Percentiles rank a stretch among this genome's conserved stretches.
Evolutionary conservation across 2,888 invertebrate species (phyloP).

Genomic region (Galeruca laticollis): DNA sequence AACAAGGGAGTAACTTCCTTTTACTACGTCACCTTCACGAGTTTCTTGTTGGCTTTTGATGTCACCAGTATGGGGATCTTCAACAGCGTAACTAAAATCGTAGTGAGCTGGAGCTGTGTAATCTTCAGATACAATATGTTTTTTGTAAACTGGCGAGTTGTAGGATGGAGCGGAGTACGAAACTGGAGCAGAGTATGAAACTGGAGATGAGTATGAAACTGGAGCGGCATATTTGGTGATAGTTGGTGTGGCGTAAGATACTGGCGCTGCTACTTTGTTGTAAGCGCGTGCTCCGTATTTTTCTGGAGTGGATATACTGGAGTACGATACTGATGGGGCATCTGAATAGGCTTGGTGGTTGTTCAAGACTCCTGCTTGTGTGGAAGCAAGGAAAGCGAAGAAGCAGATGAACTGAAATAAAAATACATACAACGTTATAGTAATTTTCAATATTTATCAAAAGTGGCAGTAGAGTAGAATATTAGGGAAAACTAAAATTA

Average conservation of each 20-base stretch:
- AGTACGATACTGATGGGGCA: slow-evolving; percentile 56
- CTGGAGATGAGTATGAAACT: slow-evolving; percentile 48
- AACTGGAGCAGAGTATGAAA: slow-evolving; percentile 42
- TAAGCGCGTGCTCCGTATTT: not conserved
- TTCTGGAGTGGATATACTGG: slow-evolving; percentile 31
- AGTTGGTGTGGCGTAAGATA: slow-evolving; percentile 17
- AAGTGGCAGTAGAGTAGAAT: too few species aligned
- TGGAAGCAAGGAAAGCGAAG: not conserved
- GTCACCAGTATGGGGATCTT: slow-evolving; percentile 41
- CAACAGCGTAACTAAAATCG: slow-evolving; percentile 52
- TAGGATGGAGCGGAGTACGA: slow-evolving; percentile 45
- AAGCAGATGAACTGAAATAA: not conserved
- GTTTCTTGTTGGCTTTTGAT: slow-evolving; percentile 72
- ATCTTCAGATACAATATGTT: too few species aligned
- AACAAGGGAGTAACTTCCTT: slow-evolving; percentile 69
- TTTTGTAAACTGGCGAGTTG: too few species aligned
- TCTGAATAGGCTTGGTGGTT: slow-evolving; percentile 33
- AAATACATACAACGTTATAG: too few species aligned
- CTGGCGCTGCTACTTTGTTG: slow-evolving; percentile 19
- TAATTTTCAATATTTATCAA: too few species aligned
- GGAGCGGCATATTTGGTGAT: slow-evolving; percentile 16
- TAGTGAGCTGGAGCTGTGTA: slow-evolving; percentile 43
- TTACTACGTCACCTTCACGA: slow-evolving; percentile 68
- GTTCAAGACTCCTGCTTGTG: not conserved
- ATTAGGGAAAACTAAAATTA: too few species aligned